phyloP scores from a whole-genome alignment of 2,888 invertebrate genomes.

The Dolichomitus sp. region DNA sequence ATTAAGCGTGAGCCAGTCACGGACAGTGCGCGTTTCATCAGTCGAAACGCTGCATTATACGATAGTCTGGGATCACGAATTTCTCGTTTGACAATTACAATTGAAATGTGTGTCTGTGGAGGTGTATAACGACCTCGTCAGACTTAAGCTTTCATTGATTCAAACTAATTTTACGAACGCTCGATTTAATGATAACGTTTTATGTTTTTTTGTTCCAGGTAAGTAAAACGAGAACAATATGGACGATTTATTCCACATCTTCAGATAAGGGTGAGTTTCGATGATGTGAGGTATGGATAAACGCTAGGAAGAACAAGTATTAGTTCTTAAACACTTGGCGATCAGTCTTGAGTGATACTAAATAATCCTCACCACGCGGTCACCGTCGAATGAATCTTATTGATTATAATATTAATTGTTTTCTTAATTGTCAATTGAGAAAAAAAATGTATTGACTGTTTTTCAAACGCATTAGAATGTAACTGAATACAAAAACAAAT shows the following conservation, averaged over 20 bases:
- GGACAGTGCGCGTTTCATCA: slow-evolving; percentile 3
- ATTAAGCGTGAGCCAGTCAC: slow-evolving; percentile 37
- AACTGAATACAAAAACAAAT: no score
- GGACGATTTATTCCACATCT: not conserved
- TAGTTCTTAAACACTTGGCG: not conserved
- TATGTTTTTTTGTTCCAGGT: not conserved
- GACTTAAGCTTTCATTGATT: not conserved
- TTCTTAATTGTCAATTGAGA: no score
- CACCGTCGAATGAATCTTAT: no score
- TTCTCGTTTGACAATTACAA: slow-evolving; percentile 25
- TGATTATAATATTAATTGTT: no score
- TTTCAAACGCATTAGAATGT: no score
- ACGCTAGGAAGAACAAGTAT: not conserved
- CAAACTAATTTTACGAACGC: not conserved
- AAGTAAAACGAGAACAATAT: not conserved
- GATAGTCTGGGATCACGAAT: slow-evolving; percentile 66
- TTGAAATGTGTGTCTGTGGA: not conserved
- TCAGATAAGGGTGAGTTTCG: not conserved
- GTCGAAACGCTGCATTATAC: slow-evolving; percentile 64
- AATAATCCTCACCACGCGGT: no score
- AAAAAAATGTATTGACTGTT: no score
- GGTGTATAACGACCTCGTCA: not conserved
- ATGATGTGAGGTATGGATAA: not conserved
- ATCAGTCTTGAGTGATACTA: not conserved
- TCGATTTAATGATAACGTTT: not conserved